A percentile compares a stretch with the other conserved stretches of the same genome.
Evolutionary conservation across 2,888 invertebrate species (phyloP).

Genomic region (Tiphia femorata): DNA sequence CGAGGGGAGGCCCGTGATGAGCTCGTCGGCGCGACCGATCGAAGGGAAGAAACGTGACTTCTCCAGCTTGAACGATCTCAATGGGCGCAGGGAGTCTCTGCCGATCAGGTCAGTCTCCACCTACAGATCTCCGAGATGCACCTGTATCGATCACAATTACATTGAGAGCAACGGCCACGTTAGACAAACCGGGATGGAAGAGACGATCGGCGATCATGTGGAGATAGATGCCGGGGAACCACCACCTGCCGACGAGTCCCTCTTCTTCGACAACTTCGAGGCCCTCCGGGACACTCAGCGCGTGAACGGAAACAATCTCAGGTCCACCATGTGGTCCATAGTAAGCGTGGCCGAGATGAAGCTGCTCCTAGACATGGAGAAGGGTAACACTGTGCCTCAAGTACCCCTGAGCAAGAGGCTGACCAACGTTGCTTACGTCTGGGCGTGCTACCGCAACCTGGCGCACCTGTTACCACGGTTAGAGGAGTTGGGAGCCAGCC

Average conservation of each 20-base stretch:
- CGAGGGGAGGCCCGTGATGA: too few relatives aligned
- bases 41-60: slow-evolving; percentile 10
- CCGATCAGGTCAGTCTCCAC: slow-evolving; percentile 49
- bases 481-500: slow-evolving; percentile 77
- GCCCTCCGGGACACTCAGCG: slow-evolving; percentile 44
- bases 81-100: slow-evolving; percentile 39
- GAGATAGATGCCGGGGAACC: slow-evolving; percentile 64
- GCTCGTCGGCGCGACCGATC: slow-evolving; percentile 6
- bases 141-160: slow-evolving; percentile 21
- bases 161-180: slow-evolving; percentile 38
- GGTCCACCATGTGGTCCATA: slow-evolving; percentile 59
- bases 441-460: slow-evolving; percentile 83
- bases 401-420: slow-evolving; percentile 35
- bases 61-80: slow-evolving; percentile 51
- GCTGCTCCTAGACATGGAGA: slow-evolving; percentile 56
- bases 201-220: slow-evolving; percentile 31
- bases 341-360: slow-evolving; percentile 58
- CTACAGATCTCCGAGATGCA: slow-evolving; percentile 51
- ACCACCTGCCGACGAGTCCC: slow-evolving; percentile 63
- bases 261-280: slow-evolving; percentile 64
- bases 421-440: slow-evolving; percentile 79
- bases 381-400: slow-evolving; percentile 33
- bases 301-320: slow-evolving; percentile 50
- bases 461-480: slow-evolving; percentile 78
- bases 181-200: slow-evolving; percentile 12